Evolutionary conservation across 2,113 vertebrate species (phyloP).

Genomic region (Rhabdomys dilectus): DNA sequence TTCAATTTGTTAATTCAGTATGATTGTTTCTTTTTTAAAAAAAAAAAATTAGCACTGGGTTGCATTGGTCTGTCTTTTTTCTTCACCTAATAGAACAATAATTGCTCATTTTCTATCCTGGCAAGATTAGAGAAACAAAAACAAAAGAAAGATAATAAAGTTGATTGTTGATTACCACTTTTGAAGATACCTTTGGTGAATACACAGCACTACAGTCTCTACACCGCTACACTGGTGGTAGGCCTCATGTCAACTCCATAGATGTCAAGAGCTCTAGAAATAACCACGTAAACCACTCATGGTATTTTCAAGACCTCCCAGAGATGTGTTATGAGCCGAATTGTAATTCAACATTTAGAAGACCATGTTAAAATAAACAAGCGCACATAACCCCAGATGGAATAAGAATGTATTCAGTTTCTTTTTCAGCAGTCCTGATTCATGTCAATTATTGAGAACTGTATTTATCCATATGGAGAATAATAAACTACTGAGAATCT

Average conservation of each 20-base stretch:
- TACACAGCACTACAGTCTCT: neutral
- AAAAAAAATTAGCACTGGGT: constrained; percentile 46
- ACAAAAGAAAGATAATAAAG: neutral
- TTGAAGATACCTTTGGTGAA: constrained; percentile 20
- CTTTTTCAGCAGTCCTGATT: neutral
- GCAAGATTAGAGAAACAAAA: constrained; percentile 26
- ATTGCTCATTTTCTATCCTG: constrained; percentile 68
- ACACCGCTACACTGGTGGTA: neutral
- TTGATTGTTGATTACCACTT: neutral
- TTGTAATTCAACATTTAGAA: constrained; percentile 16
- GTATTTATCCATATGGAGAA: constrained; percentile 26
- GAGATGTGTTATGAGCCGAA: neutral
- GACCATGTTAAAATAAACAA: neutral
- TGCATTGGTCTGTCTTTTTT: constrained; percentile 20
- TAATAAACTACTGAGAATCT: constrained; percentile 25
- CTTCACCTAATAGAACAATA: constrained; percentile 62
- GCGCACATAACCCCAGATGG: neutral
- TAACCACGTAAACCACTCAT: neutral
- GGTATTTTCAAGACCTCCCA: neutral
- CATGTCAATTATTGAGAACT: constrained; percentile 19
- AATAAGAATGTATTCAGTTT: constrained; percentile 16
- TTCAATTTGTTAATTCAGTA: constrained; percentile 73
- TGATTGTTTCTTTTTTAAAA: constrained; percentile 75
- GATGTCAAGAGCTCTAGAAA: neutral
- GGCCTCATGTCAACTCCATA: neutral